A percentile compares a stretch with the other conserved stretches of the same genome.
These are phyloP conservation scores for Manis crassicaudata DNA, from an alignment of 2,797 vertebrate species.

Conservation along the genomic window DNA sequence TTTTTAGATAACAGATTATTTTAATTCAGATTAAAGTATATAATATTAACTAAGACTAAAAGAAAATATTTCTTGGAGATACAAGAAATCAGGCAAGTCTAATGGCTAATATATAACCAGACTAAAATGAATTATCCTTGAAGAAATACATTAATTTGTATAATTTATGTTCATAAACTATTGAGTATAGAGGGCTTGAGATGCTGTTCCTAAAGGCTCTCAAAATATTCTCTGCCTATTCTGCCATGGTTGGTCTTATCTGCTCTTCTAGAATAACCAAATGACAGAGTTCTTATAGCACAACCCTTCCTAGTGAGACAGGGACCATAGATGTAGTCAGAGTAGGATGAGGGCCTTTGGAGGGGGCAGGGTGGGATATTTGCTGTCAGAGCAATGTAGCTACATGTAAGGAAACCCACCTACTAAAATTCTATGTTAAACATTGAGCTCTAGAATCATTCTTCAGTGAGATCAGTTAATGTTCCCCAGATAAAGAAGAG, in stretches of 20 bases:
- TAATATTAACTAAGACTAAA: too few species aligned
- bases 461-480: too few species aligned
- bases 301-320: neutral
- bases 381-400: too few species aligned
- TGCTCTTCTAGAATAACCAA: neutral
- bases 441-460: too few species aligned
- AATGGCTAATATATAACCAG: neutral
- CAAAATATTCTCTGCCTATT: neutral
- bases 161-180: neutral
- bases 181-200: neutral
- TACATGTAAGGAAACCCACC: too few species aligned
- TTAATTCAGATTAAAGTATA: neutral
- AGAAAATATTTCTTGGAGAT: neutral
- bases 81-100: neutral
- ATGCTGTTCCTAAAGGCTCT: neutral
- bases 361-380: too few species aligned
- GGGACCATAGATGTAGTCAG: too few species aligned
- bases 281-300: neutral
- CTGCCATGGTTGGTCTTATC: neutral
- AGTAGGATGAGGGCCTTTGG: too few species aligned
- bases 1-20: neutral
- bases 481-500: too few species aligned
- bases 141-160: neutral
- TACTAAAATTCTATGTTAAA: too few species aligned
- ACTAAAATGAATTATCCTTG: neutral